A percentile compares a stretch with the other conserved stretches of the same genome.
These are phyloP conservation scores for Peromyscus aztecus DNA, from an alignment of 2,797 vertebrate genomes.

Conservation along the genomic window DNA sequence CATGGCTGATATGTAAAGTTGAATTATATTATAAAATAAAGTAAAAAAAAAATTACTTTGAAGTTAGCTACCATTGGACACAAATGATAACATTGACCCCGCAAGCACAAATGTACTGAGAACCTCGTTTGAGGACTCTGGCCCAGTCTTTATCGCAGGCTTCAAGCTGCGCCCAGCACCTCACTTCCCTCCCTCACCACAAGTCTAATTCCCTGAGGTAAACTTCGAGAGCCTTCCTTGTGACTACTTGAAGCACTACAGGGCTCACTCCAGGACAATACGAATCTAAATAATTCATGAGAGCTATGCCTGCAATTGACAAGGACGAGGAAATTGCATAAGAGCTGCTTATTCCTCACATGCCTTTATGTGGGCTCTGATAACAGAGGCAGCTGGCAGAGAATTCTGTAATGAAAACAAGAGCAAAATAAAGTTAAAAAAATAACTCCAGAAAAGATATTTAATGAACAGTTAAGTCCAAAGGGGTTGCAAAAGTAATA, in stretches of 20 bases:
- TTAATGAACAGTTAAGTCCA: slow-evolving; percentile 61
- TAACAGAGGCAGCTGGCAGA: slow-evolving; percentile 27
- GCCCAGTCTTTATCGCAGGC: background rate
- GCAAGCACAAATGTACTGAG: background rate
- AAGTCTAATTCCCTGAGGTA: slow-evolving; percentile 19
- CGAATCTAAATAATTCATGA: slow-evolving; percentile 72
- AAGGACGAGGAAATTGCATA: slow-evolving; percentile 61
- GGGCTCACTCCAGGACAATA: slow-evolving; percentile 35
- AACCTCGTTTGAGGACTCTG: slow-evolving; percentile 14
- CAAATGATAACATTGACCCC: background rate
- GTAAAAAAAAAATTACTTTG: background rate
- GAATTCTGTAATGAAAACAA: background rate
- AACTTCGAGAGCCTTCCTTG: slow-evolving; percentile 26
- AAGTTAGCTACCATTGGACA: background rate
- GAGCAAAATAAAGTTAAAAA: background rate
- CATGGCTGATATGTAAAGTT: no score
- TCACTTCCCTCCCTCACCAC: background rate
- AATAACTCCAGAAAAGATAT: background rate
- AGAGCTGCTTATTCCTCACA: slow-evolving; percentile 16
- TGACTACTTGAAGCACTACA: slow-evolving; percentile 51
- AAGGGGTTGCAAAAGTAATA: slow-evolving; percentile 30
- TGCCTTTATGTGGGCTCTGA: slow-evolving; percentile 37
- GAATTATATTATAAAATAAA: no score
- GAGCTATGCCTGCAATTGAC: slow-evolving; percentile 23
- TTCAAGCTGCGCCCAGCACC: background rate